Conservation (phyloP, 2,797 vertebrate genomes). For the Acanthurus tractus region DNA sequence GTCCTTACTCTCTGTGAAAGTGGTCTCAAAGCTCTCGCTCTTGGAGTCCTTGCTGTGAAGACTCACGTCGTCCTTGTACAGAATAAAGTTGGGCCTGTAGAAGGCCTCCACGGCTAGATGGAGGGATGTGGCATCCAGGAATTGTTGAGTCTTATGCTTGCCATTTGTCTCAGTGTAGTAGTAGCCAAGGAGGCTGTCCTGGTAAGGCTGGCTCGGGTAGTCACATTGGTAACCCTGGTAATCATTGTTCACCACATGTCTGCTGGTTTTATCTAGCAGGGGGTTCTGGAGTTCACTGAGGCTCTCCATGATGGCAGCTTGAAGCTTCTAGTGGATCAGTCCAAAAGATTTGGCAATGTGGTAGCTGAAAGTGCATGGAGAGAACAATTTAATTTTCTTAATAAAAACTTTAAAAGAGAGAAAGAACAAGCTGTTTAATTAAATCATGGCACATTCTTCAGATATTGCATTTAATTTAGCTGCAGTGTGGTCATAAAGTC, state of each 20-base stretch:
- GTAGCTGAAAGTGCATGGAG: slow-evolving; percentile 62
- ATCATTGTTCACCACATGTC: slow-evolving; percentile 80
- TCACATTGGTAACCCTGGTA: slow-evolving; percentile 88
- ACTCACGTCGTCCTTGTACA: slow-evolving; percentile 88
- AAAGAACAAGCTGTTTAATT: slow-evolving; percentile 5
- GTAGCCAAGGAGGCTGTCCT: slow-evolving; percentile 91
- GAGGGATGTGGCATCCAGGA: slow-evolving; percentile 92
- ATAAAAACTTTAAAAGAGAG: slow-evolving; percentile 13
- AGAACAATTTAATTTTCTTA: slow-evolving; percentile 3
- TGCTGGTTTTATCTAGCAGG: slow-evolving; percentile 86
- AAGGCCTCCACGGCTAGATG: slow-evolving; percentile 93
- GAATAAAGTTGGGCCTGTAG: slow-evolving; percentile 90
- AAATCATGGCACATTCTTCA: slow-evolving; percentile 4
- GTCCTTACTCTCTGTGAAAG: slow-evolving; percentile 90
- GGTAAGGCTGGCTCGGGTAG: slow-evolving; percentile 85
- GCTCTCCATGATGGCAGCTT: slow-evolving; percentile 88
- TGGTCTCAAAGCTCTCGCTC: slow-evolving; percentile 92
- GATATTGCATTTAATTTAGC: not conserved
- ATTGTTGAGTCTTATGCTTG: slow-evolving; percentile 87
- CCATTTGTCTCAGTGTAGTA: slow-evolving; percentile 85
- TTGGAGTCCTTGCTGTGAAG: slow-evolving; percentile 91
- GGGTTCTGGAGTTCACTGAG: slow-evolving; percentile 93
- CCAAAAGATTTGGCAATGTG: slow-evolving; percentile 51
- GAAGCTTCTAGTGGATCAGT: slow-evolving; percentile 44
- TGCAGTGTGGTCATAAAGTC: not conserved